Base-by-base conservation (phyloP, 2,113 vertebrate species). In the Lophius piscatorius region DNA sequence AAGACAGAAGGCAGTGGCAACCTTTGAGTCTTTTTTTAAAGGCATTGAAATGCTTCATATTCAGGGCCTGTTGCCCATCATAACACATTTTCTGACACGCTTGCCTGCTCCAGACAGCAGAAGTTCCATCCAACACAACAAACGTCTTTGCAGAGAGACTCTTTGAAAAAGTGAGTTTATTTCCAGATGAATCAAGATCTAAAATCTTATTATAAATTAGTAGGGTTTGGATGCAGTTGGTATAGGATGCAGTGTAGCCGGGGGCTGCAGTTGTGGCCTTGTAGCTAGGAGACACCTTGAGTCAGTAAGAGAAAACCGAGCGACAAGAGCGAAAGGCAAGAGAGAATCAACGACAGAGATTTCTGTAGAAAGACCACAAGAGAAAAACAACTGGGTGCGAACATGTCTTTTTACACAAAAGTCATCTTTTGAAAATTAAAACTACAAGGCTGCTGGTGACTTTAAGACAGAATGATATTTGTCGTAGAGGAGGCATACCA, bases 361-460 rank as follows among this genome's bases (percentile, higher is more conserved):
- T 1, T 6, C 34, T 12, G 17, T 51, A 39, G n/a, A 54, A 78
- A 76, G 68, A 75, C 11, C 39, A 44, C 23, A 29, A 56, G 41
- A 67, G 55, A 65, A 33, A 24, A 82, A 70, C 60, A 79, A 63
- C 66, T 69, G 78, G 83, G 74, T 84, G 69, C 72, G 73, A 57
- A 73, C 52, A 51, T 42, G 11, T 18, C 34, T 70, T 60, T 74
- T 57, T 76, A 75, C 72, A 70, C 39, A 63, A 75, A 70, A 74
- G 66, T 84, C 74, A 67, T 77, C 68, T 79, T 84, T 58, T 33
- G 55, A 74, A 77, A 78, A 67, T 24, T 42, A 78, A 76, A 82
- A 74, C 55, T 75, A 71, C 65, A 87, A 91, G 88, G 87, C 91
- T 91, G 91, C 89, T 91, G 91, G 91, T 92, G 91, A 87, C 83